Conservation (phyloP, 2,797 vertebrate species). For the Lacerta agilis region DNA sequence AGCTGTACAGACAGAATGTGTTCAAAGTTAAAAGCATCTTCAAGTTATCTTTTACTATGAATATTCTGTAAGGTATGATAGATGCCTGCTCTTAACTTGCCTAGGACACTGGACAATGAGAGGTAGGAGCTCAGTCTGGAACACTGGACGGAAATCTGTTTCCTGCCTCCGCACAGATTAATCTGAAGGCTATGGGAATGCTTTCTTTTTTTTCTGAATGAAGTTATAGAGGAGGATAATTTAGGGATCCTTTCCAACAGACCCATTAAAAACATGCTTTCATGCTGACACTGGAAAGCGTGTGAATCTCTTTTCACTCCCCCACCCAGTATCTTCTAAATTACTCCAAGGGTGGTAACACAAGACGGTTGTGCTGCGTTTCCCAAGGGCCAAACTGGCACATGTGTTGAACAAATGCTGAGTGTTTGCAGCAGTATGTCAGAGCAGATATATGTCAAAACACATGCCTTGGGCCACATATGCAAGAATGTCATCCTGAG, state of each 20-base stretch:
- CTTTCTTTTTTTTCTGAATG: not conserved
- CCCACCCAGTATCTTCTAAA: conserved; percentile 3
- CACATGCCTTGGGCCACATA: not conserved
- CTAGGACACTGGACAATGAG: not conserved
- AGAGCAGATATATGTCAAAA: conserved; percentile 19
- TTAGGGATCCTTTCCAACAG: not conserved
- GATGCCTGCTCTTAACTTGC: not conserved
- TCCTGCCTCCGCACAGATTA: not conserved
- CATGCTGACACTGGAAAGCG: not conserved
- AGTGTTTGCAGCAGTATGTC: not conserved
- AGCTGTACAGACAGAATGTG: not conserved
- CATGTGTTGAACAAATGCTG: conserved; percentile 44
- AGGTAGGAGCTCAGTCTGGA: not conserved
- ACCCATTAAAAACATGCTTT: not conserved
- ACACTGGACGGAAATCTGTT: conserved; percentile 2
- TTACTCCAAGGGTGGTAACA: conserved; percentile 22
- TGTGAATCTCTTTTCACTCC: not conserved
- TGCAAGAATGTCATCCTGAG: not conserved
- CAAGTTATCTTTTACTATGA: not conserved
- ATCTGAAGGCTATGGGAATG: conserved; percentile 11
- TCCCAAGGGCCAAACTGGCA: conserved; percentile 33
- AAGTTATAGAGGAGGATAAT: not conserved
- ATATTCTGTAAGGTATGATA: not conserved
- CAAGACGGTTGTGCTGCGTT: conserved; percentile 42
- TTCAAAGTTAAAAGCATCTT: not conserved